phyloP scores from a whole-genome alignment of 2,888 invertebrate genomes.

The Eustalomyia histrio region DNA sequence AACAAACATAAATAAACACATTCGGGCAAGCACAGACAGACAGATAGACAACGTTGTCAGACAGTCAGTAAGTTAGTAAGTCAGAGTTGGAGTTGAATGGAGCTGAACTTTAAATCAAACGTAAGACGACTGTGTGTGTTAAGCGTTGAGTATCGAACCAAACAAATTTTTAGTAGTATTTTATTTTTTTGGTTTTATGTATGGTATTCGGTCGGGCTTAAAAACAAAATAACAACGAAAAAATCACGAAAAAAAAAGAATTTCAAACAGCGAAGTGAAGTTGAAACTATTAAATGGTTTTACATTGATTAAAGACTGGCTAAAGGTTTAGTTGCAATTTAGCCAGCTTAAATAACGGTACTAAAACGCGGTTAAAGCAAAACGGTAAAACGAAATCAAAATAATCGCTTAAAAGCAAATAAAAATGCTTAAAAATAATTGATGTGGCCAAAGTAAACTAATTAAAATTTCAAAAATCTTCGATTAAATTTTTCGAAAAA shows the following conservation, averaged over 20 bases:
- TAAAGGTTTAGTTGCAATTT: conserved; percentile 62
- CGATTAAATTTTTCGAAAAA: background rate
- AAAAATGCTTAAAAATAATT: background rate
- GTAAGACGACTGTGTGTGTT: conserved; percentile 5
- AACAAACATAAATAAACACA: conserved; percentile 12
- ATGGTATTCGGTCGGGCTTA: conserved; percentile 29
- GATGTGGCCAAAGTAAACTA: background rate
- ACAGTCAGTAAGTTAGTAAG: conserved; percentile 55
- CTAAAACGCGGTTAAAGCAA: conserved; percentile 28
- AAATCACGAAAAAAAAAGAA: conserved; percentile 20
- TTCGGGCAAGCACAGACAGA: background rate
- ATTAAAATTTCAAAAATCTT: background rate
- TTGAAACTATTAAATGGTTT: conserved; percentile 53
- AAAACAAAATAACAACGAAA: background rate
- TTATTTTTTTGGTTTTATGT: conserved; percentile 20
- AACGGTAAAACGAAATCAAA: background rate
- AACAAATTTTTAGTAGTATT: conserved; percentile 18
- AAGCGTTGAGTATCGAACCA: conserved; percentile 55
- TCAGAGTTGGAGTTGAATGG: conserved; percentile 61
- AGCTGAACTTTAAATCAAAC: conserved; percentile 57
- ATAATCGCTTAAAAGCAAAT: background rate
- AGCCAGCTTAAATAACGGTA: conserved; percentile 61
- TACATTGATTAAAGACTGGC: conserved; percentile 46
- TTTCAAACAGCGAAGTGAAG: conserved; percentile 47
- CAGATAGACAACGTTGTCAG: background rate